Evolutionary conservation across 2,888 invertebrate species (phyloP), one percentile per base, ranked within the genome.

Genomic region (Crioceris asparagi): DNA sequence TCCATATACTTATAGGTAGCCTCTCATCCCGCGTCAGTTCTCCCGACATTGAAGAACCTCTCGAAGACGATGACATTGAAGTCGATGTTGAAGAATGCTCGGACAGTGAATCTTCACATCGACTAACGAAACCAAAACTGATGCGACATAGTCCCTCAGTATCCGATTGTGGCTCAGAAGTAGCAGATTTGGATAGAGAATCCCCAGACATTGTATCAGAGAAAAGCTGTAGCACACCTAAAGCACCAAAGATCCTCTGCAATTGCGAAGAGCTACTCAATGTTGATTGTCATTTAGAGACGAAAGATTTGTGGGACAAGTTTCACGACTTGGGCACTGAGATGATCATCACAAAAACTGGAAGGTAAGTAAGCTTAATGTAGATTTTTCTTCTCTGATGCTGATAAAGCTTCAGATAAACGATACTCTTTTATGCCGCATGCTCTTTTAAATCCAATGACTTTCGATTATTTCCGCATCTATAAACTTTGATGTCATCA

Each of bases 301-400:
- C 83, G 44, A 81, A 82, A 61, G 84, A 85, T 43, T 67, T 85
- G 40, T 85, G 85, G 85, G 79, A 81, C 62, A 83, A 83, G 62
- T 85, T 85, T 65, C 73, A 76, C 60, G 75, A 76, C 53, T 69
- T 84, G 40, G 82, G 82, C 17, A 84, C 83, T 2, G 83, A 84
- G 66, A 85, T 85, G 84, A 85, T 85, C 64, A 85, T 85, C 64
- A 85, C 84, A 8, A 84, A 85, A 64, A 81, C 81, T 41, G 84
- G 84, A 60, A 73, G 83, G 83, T 83, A 60, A 66, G 74, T 59
- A 15, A 12, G 12, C 2, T 27, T n/a, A n/a, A n/a, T n/a, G n/a
- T n/a, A n/a, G n/a, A n/a, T n/a, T n/a, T n/a, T n/a, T n/a, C n/a
- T n/a, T n/a, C n/a, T n/a, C n/a, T n/a, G n/a, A n/a, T n/a, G n/a